Conservation (phyloP, 2,797 vertebrate species). For the Cichlasoma orientale region DNA sequence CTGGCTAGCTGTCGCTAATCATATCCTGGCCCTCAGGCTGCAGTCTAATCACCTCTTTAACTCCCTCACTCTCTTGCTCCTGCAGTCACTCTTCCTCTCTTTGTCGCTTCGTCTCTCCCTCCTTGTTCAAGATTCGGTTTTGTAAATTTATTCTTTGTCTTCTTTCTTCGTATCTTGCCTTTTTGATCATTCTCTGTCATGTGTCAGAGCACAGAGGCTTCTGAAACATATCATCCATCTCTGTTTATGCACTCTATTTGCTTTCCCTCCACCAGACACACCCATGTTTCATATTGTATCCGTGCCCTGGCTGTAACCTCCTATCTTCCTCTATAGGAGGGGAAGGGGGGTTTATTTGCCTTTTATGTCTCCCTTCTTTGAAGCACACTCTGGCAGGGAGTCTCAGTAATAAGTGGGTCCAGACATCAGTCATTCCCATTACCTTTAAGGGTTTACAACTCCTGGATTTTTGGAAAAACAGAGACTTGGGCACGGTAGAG, state of each 20-base stretch:
- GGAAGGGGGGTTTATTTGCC: not conserved
- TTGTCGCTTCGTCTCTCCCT: not conserved
- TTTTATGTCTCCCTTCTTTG: constrained; percentile 30
- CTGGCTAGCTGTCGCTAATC: constrained; percentile 52
- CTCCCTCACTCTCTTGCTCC: constrained; percentile 14
- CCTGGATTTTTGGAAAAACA: not conserved
- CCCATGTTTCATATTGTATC: not conserved
- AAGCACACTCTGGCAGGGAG: constrained; percentile 28
- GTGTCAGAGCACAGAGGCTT: not conserved
- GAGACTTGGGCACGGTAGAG: not conserved
- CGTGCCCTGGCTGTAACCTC: not conserved
- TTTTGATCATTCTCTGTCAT: not conserved
- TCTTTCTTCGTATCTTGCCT: not conserved
- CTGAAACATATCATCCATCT: not conserved
- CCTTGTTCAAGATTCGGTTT: not conserved
- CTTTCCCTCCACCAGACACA: not conserved
- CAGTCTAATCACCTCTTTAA: constrained; percentile 57
- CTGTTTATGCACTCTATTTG: not conserved
- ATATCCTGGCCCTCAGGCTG: constrained; percentile 49
- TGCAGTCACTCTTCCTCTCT: not conserved
- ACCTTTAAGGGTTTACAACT: constrained; percentile 1
- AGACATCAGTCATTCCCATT: constrained; percentile 8
- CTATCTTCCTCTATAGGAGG: not conserved
- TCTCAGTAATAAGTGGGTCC: not conserved
- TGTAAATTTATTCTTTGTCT: not conserved